Percentiles rank a stretch among this genome's conserved stretches.
Conservation (phyloP, 2,113 vertebrate species). For the Chrysochloris asiatica region DNA sequence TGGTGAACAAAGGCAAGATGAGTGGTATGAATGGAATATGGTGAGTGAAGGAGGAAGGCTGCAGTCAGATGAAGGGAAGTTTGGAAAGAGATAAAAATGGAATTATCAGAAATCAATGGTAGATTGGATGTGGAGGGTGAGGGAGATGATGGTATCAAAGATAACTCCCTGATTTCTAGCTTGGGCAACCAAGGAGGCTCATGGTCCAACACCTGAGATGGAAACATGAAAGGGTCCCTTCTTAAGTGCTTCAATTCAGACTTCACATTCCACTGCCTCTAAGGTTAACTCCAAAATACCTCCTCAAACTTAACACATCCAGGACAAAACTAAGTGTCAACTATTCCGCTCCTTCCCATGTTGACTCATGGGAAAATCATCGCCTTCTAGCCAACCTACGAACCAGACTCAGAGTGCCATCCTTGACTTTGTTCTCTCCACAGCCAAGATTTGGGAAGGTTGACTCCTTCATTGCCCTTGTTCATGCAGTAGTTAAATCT, state of each 20-base stretch:
- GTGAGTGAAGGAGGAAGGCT: neutral
- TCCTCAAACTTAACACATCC: neutral
- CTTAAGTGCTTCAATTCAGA: neutral
- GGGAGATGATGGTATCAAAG: neutral
- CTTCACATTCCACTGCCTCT: neutral
- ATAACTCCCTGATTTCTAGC: neutral
- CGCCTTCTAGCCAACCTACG: neutral
- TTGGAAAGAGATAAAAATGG: neutral
- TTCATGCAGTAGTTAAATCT: neutral
- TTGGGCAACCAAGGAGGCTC: neutral
- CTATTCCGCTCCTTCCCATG: neutral
- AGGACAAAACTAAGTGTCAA: neutral
- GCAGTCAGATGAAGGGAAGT: no score
- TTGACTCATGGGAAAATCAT: neutral
- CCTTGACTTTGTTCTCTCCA: neutral
- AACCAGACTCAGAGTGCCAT: neutral
- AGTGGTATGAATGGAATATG: no score
- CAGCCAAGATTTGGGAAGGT: neutral
- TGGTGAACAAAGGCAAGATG: neutral
- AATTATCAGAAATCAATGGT: neutral
- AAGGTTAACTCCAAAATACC: neutral
- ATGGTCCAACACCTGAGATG: no score
- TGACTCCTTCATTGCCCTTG: neutral
- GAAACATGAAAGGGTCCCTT: neutral
- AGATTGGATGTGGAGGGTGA: neutral